These are phyloP conservation scores for Lydus trimaculatus DNA, from an alignment of 2,888 invertebrate species.

Conservation along the genomic window DNA sequence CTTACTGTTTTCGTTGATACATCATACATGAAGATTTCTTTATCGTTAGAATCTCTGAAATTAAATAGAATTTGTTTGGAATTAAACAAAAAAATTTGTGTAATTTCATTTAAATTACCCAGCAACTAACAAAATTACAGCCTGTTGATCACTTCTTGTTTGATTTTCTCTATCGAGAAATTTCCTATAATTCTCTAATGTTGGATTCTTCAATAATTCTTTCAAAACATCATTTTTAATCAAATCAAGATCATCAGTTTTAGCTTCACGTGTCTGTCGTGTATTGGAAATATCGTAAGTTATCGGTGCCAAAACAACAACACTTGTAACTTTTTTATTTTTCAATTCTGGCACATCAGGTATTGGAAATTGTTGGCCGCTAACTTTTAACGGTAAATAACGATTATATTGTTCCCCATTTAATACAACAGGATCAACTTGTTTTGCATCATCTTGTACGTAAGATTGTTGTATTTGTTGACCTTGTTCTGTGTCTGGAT, in stretches of 20 bases:
- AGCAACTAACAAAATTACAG: constrained; percentile 82
- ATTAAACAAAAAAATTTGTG: not conserved
- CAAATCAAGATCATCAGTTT: constrained; percentile 60
- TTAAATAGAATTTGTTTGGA: constrained; percentile 7
- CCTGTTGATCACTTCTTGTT: constrained; percentile 77
- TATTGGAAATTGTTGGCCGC: constrained; percentile 83
- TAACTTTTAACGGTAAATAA: constrained; percentile 84
- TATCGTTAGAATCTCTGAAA: constrained; percentile 61
- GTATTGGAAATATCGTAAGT: constrained; percentile 69
- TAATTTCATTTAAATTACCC: constrained; percentile 67
- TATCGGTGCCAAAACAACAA: constrained; percentile 85
- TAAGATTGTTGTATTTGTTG: constrained; percentile 75
- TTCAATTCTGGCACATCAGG: constrained; percentile 79
- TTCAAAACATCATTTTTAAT: constrained; percentile 74
- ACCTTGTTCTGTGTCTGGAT: constrained; percentile 77
- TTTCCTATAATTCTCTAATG: constrained; percentile 77
- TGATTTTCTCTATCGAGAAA: constrained; percentile 82
- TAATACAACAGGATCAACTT: constrained; percentile 76
- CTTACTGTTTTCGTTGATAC: constrained; percentile 76
- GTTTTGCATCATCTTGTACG: constrained; percentile 75
- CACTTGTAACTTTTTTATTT: constrained; percentile 82
- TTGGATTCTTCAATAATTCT: constrained; percentile 76
- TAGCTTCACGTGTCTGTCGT: constrained; percentile 65
- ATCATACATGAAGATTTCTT: constrained; percentile 90
- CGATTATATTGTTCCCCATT: constrained; percentile 77